Evolutionary conservation across 2,113 vertebrate species (phyloP).

Genomic region (Bufo gargarizans): DNA sequence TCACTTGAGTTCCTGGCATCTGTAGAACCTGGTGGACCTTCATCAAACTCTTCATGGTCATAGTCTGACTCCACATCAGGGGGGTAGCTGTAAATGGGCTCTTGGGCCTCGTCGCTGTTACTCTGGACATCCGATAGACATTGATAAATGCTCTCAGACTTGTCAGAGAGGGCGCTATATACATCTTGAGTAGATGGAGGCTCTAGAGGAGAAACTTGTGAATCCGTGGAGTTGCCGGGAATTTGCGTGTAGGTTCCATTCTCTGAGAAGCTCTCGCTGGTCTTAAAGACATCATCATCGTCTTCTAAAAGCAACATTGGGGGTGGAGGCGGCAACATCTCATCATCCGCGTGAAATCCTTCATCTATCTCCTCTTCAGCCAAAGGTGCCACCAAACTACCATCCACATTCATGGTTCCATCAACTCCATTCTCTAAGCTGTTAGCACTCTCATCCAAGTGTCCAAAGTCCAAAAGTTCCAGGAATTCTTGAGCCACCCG

Average conservation of each 20-base stretch:
- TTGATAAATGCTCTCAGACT: slow-evolving; percentile 69
- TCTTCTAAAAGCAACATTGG: slow-evolving; percentile 61
- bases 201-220: slow-evolving; percentile 19
- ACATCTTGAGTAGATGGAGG: slow-evolving; percentile 48
- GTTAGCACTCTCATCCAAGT: slow-evolving; percentile 70
- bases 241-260: slow-evolving; percentile 50
- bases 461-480: slow-evolving; percentile 87
- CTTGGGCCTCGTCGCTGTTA: slow-evolving; percentile 73
- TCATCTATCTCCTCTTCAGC: slow-evolving; percentile 85
- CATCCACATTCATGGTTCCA: slow-evolving; percentile 81
- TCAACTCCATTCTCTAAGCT: slow-evolving; percentile 80
- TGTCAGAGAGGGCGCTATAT: slow-evolving; percentile 47
- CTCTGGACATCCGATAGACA: slow-evolving; percentile 71
- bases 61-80: slow-evolving; percentile 87
- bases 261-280: slow-evolving; percentile 54
- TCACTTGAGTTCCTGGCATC: slow-evolving; percentile 75
- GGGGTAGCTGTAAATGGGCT: slow-evolving; percentile 80
- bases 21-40: slow-evolving; percentile 72
- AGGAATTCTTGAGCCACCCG: slow-evolving; percentile 87
- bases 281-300: slow-evolving; percentile 43
- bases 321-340: slow-evolving; percentile 73
- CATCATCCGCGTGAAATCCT: slow-evolving; percentile 82
- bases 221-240: slow-evolving; percentile 34
- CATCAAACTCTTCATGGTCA: slow-evolving; percentile 87
- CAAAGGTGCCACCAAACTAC: slow-evolving; percentile 76